These are phyloP conservation scores for Eremophila alpestris DNA, from an alignment of 2,797 vertebrate species.

Conservation along the genomic window DNA sequence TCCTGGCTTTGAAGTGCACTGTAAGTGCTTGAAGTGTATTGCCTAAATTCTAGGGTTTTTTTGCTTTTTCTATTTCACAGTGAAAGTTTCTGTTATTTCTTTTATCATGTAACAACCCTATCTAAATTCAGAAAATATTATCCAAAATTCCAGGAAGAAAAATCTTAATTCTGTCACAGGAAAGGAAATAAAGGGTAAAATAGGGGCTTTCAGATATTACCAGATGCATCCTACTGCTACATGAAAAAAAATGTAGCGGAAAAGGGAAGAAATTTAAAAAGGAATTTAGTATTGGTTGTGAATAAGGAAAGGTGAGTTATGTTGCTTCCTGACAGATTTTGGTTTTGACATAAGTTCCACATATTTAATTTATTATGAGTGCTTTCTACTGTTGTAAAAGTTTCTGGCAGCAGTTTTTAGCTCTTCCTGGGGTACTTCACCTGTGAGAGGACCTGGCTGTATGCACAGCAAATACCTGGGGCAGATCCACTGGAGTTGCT, in stretches of 20 bases:
- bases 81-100: neutral
- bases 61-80: neutral
- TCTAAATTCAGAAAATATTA: slow-evolving; percentile 1
- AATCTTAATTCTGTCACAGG: neutral
- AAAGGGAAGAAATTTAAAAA: neutral
- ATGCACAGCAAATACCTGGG: neutral
- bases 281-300: neutral
- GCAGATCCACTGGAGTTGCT: neutral
- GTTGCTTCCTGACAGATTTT: neutral
- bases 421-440: neutral
- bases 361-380: neutral
- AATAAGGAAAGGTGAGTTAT: neutral
- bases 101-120: neutral
- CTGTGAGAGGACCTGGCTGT: fast-evolving
- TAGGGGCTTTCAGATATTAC: neutral
- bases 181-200: neutral
- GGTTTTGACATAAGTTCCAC: neutral
- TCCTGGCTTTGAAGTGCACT: slow-evolving; percentile 29
- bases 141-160: neutral
- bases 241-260: neutral
- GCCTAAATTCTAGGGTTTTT: neutral
- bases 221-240: neutral
- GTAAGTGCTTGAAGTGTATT: neutral
- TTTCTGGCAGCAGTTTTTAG: neutral
- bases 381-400: neutral